Base-by-base conservation (phyloP, 23 tunicate species). In the Corella eumyota region DNA sequence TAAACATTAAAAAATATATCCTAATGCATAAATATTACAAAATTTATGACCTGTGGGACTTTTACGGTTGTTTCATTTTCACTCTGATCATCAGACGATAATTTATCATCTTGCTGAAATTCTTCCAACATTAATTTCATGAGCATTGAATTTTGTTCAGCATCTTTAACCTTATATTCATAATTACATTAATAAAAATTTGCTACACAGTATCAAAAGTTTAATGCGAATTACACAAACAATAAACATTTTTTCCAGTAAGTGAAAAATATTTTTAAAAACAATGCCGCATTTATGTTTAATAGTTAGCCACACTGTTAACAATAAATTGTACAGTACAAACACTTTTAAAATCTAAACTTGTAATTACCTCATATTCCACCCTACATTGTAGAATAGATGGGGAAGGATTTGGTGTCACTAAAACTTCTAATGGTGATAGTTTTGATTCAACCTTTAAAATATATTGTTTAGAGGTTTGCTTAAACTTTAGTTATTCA, bases 361-460 rank as follows among this genome's bases (percentile, higher is more conserved):
- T 23, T 33, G 70, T 25, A 34, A 32, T 24, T 25, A 78, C 85
- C 75, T 68, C 75, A 0, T 69, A 68, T 32, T 70, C 50, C 9
- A 78, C 71, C 28, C 75, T 32, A 64, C 58, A 45, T 54, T 69
- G 75, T 21, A 78, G 51, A 20, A 78, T 29, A n/a, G 73, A 53
- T 3, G 75, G 64, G 4, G 85, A 78, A 9, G 85, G 85, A 47
- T 78, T 78, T 13, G 85, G 69, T 2, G 73, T 67, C 15, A 78
- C 19, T 2, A 36, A 28, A 11, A 78, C 40, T 29, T 78, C 56
- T 5, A 75, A 53, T 6, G 82, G 73, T 2, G n/a, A n/a, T n/a
- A n/a, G n/a, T n/a, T n/a, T n/a, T n/a, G n/a, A n/a, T n/a, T n/a
- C n/a, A n/a, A n/a, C n/a, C n/a, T n/a, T n/a, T n/a, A n/a, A n/a